A percentile compares a stretch with the other conserved stretches of the same genome.
Conservation (phyloP, 1,140 invertebrate species). For the Brachionus sp. region DNA sequence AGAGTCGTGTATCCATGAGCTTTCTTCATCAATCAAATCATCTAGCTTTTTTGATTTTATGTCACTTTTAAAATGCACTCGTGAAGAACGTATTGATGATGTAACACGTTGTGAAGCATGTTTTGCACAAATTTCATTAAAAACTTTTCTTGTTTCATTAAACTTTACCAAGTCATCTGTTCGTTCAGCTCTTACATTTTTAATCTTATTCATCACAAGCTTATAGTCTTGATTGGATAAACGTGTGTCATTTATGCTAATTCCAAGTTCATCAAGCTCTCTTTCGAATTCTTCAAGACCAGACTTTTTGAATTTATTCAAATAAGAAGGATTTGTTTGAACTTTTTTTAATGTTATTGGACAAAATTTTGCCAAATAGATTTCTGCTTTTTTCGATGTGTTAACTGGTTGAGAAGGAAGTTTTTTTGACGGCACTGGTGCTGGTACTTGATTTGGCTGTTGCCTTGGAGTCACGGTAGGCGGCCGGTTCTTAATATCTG, state of each 20-base stretch:
- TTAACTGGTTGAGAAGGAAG: not conserved
- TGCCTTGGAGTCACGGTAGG: slow-evolving; percentile 27
- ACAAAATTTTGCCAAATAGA: slow-evolving; percentile 22
- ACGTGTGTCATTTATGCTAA: not conserved
- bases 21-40: slow-evolving; percentile 5
- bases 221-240: slow-evolving; percentile 6
- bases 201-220: slow-evolving; percentile 3
- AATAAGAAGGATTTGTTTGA: not conserved
- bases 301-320: not conserved
- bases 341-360: slow-evolving; percentile 9
- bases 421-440: not conserved
- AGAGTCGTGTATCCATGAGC: no score
- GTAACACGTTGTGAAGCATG: not conserved
- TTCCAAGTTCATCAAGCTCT: slow-evolving; percentile 17
- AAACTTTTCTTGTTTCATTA: slow-evolving; percentile 21
- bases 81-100: slow-evolving; percentile 3
- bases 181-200: not conserved
- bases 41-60: not conserved
- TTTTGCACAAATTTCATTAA: not conserved
- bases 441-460: not conserved
- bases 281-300: slow-evolving; percentile 17
- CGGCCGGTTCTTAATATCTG: slow-evolving; percentile 32
- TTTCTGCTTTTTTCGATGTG: not conserved
- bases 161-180: slow-evolving; percentile 13
- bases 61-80: slow-evolving; percentile 23